Percentiles rank a stretch among this genome's conserved stretches.
phyloP scores from a whole-genome alignment of 2,797 vertebrate genomes.

The Tympanoctomys barrerae region DNA sequence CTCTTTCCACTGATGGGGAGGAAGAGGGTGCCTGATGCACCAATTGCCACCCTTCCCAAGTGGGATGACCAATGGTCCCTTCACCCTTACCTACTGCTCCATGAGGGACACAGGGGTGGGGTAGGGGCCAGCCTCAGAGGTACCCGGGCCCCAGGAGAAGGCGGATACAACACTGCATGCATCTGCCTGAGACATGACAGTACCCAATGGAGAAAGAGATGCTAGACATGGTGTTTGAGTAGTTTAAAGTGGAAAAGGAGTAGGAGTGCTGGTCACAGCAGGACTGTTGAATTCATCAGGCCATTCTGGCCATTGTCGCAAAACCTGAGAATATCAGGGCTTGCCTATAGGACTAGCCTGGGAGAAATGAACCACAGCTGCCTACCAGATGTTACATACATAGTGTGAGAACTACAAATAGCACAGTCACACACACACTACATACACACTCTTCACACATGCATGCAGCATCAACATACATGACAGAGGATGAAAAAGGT shows the following conservation, averaged over 20 bases:
- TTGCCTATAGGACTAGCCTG: background rate
- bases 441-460: background rate
- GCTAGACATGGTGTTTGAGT: background rate
- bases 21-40: background rate
- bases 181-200: background rate
- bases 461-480: accelerated
- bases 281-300: background rate
- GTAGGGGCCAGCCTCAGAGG: no score
- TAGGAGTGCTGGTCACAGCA: background rate
- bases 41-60: background rate
- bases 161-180: background rate
- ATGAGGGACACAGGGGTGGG: background rate
- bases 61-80: background rate
- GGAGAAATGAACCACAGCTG: background rate
- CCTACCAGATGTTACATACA: background rate
- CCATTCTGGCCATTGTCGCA: background rate
- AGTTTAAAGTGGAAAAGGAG: background rate
- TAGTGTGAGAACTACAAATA: background rate
- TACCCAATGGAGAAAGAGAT: background rate
- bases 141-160: background rate
- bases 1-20: background rate
- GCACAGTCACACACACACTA: background rate
- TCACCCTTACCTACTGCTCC: background rate
- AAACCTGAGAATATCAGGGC: background rate
- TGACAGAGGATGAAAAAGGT: background rate